Base-by-base conservation (phyloP, 1,140 invertebrate species). In the Luehdorfia chinensis region DNA sequence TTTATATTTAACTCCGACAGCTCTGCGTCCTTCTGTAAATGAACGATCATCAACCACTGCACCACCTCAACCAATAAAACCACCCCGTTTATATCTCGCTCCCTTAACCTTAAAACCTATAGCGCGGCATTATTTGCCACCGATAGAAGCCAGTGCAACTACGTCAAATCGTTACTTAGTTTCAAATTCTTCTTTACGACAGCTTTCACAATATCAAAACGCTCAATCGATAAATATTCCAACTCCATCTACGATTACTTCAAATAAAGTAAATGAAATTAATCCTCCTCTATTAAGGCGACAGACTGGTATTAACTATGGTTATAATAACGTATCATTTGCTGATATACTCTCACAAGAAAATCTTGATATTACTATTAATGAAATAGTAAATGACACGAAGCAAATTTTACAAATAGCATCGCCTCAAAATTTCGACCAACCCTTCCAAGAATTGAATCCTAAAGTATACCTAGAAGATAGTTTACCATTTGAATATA, bases 371-470 rank as follows among this genome's bases (percentile, higher is more conserved):
- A 61, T 71, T 33, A 76, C 75, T 2, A 66, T 84, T 6, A 71
- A 68, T 48, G 59, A 76, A 50, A 80, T 86, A 21, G 66, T 83
- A 12, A 72, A 73, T 59, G 65, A 83, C 50, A 86, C 79, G 14
- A 64, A 66, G 41, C 58, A 62, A 55, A 46, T 72, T 51, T 48
- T 74, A 12, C 53, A 61, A 45, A 60, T 66, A 2, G 55, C 59
- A 34, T 57, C 63, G 16, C 59, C 62, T 39, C 51, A 47, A 32
- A 47, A 67, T 31, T 65, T 70, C 39, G 55, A 47, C 18, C 47
- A 71, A 31, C 63, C 70, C 25, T 46, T 54, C 16, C 48, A 74
- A 51, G 47, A 68, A 46, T 52, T 21, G 56, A 66, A 56, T 43
- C 15, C 18, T 1, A 21, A 21, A 37, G 9, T 21, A 19, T 21